Percentiles rank a stretch among this genome's conserved stretches.
These are phyloP conservation scores for Vombatus ursinus DNA, from an alignment of 2,113 vertebrate species.

Conservation along the genomic window DNA sequence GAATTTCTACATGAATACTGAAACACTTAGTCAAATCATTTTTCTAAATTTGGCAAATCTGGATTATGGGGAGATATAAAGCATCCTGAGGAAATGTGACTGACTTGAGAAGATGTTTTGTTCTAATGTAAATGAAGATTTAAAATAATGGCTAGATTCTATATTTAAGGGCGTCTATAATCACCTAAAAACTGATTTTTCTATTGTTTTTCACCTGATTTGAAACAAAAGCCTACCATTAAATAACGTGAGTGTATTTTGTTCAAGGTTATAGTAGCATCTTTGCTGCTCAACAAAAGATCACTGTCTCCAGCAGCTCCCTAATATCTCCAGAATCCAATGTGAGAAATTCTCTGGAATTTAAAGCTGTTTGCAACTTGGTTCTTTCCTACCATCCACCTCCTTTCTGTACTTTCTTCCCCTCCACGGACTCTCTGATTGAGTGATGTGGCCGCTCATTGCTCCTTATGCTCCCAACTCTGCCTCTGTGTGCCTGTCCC, in stretches of 20 bases:
- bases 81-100: slow-evolving; percentile 20
- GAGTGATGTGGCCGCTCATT: no score
- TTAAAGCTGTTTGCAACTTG: background rate
- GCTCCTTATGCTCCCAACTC: no score
- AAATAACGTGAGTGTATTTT: no score
- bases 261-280: no score
- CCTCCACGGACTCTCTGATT: no score
- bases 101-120: slow-evolving; percentile 7
- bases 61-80: background rate
- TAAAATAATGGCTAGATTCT: no score
- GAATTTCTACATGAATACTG: background rate
- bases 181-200: no score
- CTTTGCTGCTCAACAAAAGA: background rate
- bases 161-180: background rate
- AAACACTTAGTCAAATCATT: background rate
- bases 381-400: background rate
- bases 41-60: background rate
- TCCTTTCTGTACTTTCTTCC: no score
- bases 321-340: background rate
- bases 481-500: no score
- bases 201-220: no score
- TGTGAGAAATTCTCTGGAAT: background rate
- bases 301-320: no score
- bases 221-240: no score
- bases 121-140: background rate